These are phyloP conservation scores for Dascillus cervinus DNA, from an alignment of 2,888 invertebrate genomes.

Conservation along the genomic window DNA sequence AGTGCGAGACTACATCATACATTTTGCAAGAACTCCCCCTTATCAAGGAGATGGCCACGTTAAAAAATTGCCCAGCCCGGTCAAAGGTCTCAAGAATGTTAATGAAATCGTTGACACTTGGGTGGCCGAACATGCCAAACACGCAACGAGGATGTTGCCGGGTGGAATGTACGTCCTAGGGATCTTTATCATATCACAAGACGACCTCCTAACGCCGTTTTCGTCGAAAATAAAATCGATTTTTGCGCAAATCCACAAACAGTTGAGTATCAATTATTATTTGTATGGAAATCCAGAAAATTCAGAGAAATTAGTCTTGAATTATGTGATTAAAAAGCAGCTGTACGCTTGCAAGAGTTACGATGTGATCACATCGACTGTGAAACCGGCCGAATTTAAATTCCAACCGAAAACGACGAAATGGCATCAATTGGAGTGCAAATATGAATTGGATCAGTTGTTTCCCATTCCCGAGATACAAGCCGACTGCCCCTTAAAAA, in stretches of 20 bases:
- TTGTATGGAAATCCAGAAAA: slow-evolving; percentile 52
- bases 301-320: slow-evolving; percentile 59
- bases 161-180: slow-evolving; percentile 84
- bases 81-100: slow-evolving; percentile 39
- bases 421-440: slow-evolving; percentile 72
- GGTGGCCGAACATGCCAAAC: slow-evolving; percentile 75
- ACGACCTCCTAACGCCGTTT: slow-evolving; percentile 53
- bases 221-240: slow-evolving; percentile 52
- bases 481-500: slow-evolving; percentile 56
- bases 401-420: slow-evolving; percentile 60
- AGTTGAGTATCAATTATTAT: slow-evolving; percentile 48
- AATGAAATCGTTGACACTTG: slow-evolving; percentile 58
- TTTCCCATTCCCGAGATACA: slow-evolving; percentile 61
- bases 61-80: slow-evolving; percentile 32
- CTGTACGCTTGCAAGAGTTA: slow-evolving; percentile 57
- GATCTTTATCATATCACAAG: slow-evolving; percentile 65
- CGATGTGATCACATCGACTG: slow-evolving; percentile 49
- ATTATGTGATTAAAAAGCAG: slow-evolving; percentile 48
- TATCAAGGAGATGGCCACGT: slow-evolving; percentile 42
- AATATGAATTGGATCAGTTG: slow-evolving; percentile 66
- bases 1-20: slow-evolving; percentile 68
- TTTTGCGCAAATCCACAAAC: slow-evolving; percentile 50
- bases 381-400: slow-evolving; percentile 70
- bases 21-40: slow-evolving; percentile 69
- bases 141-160: slow-evolving; percentile 83